Conservation (phyloP, 2,797 vertebrate species). For the Rostrhamus sociabilis region DNA sequence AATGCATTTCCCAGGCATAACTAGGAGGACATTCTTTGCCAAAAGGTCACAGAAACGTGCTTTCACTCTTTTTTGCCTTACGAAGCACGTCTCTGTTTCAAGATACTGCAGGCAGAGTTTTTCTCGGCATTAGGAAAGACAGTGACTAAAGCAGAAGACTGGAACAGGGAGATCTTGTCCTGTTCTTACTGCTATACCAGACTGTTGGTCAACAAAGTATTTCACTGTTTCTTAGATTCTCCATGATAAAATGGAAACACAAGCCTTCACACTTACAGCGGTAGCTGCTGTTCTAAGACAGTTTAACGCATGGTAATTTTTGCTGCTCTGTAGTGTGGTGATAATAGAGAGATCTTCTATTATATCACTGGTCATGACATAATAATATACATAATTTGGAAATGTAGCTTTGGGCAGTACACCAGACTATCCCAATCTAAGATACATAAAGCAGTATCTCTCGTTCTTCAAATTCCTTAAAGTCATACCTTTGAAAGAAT, state of each 20-base stretch:
- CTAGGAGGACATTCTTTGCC: not conserved
- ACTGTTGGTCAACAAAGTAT: not conserved
- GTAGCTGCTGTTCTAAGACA: not conserved
- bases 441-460: not conserved
- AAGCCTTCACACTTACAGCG: not conserved
- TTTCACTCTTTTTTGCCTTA: not conserved
- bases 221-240: not conserved
- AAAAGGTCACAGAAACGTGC: not conserved
- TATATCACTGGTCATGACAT: not conserved
- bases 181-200: not conserved
- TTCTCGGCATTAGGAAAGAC: not conserved
- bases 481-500: not conserved
- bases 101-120: not conserved
- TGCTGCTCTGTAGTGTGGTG: not conserved
- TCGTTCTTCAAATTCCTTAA: not conserved
- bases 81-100: not conserved
- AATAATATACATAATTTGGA: not conserved
- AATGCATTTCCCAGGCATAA: not conserved
- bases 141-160: not conserved
- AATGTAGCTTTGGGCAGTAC: not conserved
- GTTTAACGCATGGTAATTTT: accelerated
- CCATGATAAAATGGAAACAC: not conserved
- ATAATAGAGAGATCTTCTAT: not conserved
- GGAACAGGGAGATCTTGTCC: not conserved
- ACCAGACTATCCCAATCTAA: not conserved